Evolutionary conservation across 2,888 invertebrate genomes (phyloP), one percentile per base, ranked within the genome.

Genomic region (Malthinus seriepunctatus): DNA sequence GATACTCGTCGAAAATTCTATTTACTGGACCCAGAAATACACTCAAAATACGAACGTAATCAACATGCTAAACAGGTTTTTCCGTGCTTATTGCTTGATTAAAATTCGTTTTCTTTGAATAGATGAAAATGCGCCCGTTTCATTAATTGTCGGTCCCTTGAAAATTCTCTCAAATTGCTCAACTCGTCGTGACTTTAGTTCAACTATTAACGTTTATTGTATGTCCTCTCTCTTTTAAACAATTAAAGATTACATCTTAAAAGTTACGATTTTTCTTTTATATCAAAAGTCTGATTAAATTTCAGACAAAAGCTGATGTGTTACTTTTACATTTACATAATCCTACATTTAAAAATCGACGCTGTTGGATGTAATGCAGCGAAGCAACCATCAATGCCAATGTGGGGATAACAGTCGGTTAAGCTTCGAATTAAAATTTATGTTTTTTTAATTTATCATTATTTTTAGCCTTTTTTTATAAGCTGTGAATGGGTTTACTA

Each of bases 101-200:
- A 59, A 59, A 59, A 59, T 59, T 59, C 59, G 54, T 54, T 59
- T 59, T 59, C 58, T 53, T 58, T 58, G 58, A 58, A 54, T 54
- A 47, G 53, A 51, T 39, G 57, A 52, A 57, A 57, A 57, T 57
- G 48, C 58, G 58, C 37, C 39, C 52, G 42, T 57, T 58, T 58
- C 58, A 58, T 53, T 58, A 58, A 52, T 39, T 44, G 33, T n/a
- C n/a, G n/a, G n/a, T 42, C 45, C 35, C 45, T 46, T 11, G 54
- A 54, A 59, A 59, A 59, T 54, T 59, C 59, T 23, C 23, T 34
- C 44, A 50, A 59, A 59, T 49, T 53, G 49, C 48, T 35, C 12
- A 52, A 47, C 34, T 52, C 49, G 23, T 23, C 23, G 48, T 52
- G 23, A 35, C 44, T 44, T 31, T 44, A 58, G 37, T 45, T 53